phyloP scores from a whole-genome alignment of 2,113 vertebrate species.

The Penelope pileata region DNA sequence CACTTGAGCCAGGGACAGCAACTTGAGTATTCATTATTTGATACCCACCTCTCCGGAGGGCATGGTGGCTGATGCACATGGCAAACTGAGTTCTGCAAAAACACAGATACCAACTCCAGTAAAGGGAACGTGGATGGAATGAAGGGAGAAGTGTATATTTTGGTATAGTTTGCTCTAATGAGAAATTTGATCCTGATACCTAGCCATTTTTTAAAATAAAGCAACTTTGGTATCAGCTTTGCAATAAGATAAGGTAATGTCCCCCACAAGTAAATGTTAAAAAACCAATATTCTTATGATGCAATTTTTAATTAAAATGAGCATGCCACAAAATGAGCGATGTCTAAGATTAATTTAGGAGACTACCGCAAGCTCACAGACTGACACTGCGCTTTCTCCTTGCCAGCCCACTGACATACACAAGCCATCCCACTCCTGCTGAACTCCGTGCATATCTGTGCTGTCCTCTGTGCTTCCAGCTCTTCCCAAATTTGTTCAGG shows the following conservation, averaged over 20 bases:
- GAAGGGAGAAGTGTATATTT: background rate
- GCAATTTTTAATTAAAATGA: background rate
- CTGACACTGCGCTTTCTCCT: background rate
- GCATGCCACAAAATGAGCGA: background rate
- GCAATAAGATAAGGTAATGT: background rate
- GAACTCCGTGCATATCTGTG: background rate
- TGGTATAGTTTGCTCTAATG: background rate
- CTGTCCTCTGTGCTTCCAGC: background rate
- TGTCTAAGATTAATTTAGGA: background rate
- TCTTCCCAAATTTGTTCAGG: background rate
- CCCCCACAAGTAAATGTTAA: background rate
- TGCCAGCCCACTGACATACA: background rate
- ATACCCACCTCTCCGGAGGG: background rate
- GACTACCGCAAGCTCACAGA: background rate
- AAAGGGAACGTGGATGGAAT: background rate
- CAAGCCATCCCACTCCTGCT: background rate
- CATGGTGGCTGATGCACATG: background rate
- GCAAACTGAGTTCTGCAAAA: background rate
- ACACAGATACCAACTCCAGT: background rate
- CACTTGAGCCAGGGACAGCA: background rate
- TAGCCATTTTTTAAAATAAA: background rate
- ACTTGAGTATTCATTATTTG: background rate
- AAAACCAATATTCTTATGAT: background rate
- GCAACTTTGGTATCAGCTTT: background rate
- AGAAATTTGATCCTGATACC: background rate